Percentiles rank a stretch among this genome's conserved stretches.
Evolutionary conservation across 2,113 vertebrate species (phyloP).

Genomic region (Triplophysa rosa): DNA sequence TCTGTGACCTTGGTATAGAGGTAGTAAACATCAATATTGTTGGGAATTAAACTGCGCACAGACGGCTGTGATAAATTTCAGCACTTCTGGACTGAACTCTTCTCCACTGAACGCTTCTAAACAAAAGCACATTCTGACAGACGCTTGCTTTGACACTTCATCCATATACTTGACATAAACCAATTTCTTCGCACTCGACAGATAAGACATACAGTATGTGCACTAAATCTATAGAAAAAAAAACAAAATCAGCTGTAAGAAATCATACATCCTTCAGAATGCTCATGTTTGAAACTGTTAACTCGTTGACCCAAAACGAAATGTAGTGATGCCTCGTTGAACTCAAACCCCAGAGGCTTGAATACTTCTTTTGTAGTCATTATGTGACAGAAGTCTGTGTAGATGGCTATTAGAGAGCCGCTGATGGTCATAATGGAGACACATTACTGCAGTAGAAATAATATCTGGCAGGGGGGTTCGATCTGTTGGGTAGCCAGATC

Average conservation of each 20-base stretch:
- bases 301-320: conserved; percentile 2
- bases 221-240: not conserved
- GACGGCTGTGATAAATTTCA: conserved; percentile 37
- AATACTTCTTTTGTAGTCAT: conserved; percentile 12
- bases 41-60: conserved; percentile 23
- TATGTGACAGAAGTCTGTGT: conserved; percentile 32
- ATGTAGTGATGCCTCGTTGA: conserved; percentile 9
- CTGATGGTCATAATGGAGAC: conserved; percentile 55
- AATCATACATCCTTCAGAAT: conserved; percentile 4
- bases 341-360: not conserved
- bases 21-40: conserved; percentile 33
- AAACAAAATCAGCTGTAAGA: conserved; percentile 1
- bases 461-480: not conserved
- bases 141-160: not conserved
- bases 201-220: too few species aligned
- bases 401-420: conserved; percentile 55
- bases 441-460: conserved; percentile 46
- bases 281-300: not conserved
- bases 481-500: conserved; percentile 1
- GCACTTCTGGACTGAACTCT: not conserved
- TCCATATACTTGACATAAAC: not conserved
- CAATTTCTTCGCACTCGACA: not conserved
- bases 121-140: not conserved
- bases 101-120: not conserved
- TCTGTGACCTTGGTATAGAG: conserved; percentile 32